A percentile compares a stretch with the other conserved stretches of the same genome.
Evolutionary conservation across 2,113 vertebrate species (phyloP).

Genomic region (Amia ocellicauda): DNA sequence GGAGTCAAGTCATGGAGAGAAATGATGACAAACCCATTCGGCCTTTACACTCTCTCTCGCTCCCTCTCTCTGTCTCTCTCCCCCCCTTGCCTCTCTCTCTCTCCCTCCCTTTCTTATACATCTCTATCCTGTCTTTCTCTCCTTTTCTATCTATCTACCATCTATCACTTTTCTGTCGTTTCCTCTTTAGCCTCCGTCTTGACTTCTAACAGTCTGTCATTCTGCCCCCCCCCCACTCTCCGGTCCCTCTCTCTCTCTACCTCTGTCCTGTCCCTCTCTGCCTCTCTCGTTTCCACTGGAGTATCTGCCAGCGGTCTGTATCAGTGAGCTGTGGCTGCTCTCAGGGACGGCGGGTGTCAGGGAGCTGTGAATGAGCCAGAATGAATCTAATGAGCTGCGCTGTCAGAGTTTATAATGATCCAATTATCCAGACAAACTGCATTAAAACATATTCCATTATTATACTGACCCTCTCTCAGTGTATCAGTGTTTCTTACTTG

Average conservation of each 20-base stretch:
- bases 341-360: too few relatives aligned
- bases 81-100: constrained; percentile 7
- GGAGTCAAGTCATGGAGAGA: not conserved
- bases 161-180: not conserved
- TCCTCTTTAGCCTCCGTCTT: not conserved
- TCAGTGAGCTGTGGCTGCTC: too few relatives aligned
- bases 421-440: not conserved
- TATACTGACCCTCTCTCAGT: not conserved
- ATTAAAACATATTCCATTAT: not conserved
- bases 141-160: not conserved
- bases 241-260: not conserved
- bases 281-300: not conserved
- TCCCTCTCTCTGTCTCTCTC: constrained; percentile 6
- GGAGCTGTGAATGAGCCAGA: too few relatives aligned
- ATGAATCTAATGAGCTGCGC: too few relatives aligned
- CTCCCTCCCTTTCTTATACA: not conserved
- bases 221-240: not conserved
- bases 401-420: too few relatives aligned
- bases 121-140: not conserved
- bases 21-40: not conserved
- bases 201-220: not conserved
- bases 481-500: too few relatives aligned
- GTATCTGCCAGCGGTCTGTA: too few relatives aligned
- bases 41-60: not conserved
- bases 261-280: not conserved